phyloP scores from a whole-genome alignment of 1,140 invertebrate genomes.

The Neotoxoptera formosana region DNA sequence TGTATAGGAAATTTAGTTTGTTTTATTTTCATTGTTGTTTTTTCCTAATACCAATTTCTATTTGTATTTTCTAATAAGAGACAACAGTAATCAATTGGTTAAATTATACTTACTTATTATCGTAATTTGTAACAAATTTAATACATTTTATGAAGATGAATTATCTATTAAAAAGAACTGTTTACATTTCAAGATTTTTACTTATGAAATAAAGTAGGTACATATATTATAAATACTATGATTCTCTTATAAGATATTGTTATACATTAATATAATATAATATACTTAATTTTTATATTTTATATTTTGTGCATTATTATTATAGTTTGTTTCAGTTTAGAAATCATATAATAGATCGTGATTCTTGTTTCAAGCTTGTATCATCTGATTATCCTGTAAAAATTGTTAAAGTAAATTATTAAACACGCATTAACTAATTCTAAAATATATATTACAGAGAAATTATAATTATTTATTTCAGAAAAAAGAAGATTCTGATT shows the following conservation, averaged over 20 bases:
- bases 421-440: background rate
- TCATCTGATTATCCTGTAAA: constrained; percentile 84
- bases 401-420: constrained; percentile 80
- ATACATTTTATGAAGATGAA: no score
- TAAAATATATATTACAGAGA: background rate
- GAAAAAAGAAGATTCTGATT: constrained; percentile 80
- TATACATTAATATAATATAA: no score
- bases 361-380: constrained; percentile 83
- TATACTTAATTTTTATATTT: background rate
- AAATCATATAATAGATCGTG: constrained; percentile 84
- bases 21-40: no score
- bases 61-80: no score
- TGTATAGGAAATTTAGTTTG: no score
- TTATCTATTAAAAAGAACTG: no score
- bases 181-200: background rate
- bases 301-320: constrained; percentile 58
- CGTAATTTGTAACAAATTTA: no score
- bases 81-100: no score
- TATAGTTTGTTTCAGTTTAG: constrained; percentile 88
- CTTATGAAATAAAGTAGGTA: background rate
- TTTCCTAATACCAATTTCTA: no score
- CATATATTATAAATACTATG: no score
- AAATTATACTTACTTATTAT: no score
- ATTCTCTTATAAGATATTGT: background rate
- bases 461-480: constrained; percentile 63